A percentile compares a stretch with the other conserved stretches of the same genome.
phyloP scores from a whole-genome alignment of 2,113 vertebrate species.

The Sinocyclocheilus grahami region DNA sequence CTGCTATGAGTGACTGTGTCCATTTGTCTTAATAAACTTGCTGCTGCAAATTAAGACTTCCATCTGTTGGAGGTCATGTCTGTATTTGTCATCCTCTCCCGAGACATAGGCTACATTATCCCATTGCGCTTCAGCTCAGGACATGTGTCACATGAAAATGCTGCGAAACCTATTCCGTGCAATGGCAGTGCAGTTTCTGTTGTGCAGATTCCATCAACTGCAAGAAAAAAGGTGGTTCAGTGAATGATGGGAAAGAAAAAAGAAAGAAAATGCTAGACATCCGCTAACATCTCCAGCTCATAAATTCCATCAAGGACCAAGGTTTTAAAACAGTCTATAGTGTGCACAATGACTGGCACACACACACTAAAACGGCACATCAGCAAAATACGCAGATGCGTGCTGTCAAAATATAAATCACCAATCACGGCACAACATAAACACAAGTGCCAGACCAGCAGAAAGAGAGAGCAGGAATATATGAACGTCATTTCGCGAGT shows the following conservation, averaged over 20 bases:
- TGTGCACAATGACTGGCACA: constrained; percentile 44
- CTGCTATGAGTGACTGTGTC: constrained; percentile 60
- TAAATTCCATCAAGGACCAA: constrained; percentile 76
- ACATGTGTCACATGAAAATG: constrained; percentile 44
- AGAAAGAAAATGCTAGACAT: constrained; percentile 58
- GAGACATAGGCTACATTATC: constrained; percentile 47
- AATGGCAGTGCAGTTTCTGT: constrained; percentile 59
- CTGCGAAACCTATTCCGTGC: constrained; percentile 39
- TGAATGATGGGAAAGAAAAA: constrained; percentile 61
- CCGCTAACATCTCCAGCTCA: constrained; percentile 65
- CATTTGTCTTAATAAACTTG: constrained; percentile 73
- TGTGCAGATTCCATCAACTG: constrained; percentile 61
- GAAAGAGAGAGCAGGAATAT: constrained; percentile 68
- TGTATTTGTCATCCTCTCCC: constrained; percentile 60
- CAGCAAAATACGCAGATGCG: constrained; percentile 78
- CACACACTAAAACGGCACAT: constrained; percentile 65
- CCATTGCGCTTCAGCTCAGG: constrained; percentile 25
- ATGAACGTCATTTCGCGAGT: constrained; percentile 50
- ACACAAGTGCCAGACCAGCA: constrained; percentile 76
- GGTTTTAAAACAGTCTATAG: constrained; percentile 72
- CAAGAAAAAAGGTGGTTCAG: constrained; percentile 4
- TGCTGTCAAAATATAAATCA: constrained; percentile 79
- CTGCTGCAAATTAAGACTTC: constrained; percentile 67
- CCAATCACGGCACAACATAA: constrained; percentile 74
- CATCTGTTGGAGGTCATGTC: constrained; percentile 71